phyloP scores from a whole-genome alignment of 2,797 vertebrate genomes.

The Cossypha caffra region DNA sequence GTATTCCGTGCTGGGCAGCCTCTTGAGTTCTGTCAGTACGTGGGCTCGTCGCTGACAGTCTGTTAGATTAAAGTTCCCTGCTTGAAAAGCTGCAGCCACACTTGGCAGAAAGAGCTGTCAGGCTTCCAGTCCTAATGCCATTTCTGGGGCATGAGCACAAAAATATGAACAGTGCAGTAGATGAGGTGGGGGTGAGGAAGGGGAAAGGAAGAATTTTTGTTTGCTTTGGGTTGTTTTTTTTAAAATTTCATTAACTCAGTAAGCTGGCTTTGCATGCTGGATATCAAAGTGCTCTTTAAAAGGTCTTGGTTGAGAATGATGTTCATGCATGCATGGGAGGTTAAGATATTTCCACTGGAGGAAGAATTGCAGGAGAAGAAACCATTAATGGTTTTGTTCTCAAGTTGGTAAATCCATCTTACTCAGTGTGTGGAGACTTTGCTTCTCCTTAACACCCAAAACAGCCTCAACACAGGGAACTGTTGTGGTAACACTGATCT shows the following conservation, averaged over 20 bases:
- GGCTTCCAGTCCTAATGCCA: background rate
- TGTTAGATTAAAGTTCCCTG: background rate
- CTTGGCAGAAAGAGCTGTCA: constrained; percentile 30
- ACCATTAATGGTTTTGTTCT: background rate
- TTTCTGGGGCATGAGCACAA: background rate
- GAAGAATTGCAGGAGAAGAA: background rate
- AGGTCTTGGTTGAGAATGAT: background rate
- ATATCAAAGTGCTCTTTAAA: background rate
- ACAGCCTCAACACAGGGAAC: background rate
- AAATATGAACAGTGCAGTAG: background rate
- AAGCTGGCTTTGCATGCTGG: background rate
- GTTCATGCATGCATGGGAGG: background rate
- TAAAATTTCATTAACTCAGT: background rate
- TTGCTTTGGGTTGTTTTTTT: background rate
- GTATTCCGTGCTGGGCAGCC: background rate
- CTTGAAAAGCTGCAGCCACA: constrained; percentile 20
- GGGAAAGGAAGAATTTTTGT: background rate
- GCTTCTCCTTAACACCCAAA: background rate
- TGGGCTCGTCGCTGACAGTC: background rate
- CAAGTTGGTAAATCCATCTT: background rate
- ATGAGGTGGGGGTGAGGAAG: background rate
- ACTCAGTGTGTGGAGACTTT: background rate
- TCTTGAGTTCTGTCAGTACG: background rate
- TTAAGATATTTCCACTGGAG: background rate
- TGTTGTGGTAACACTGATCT: constrained; percentile 34